Evolutionary conservation across 2,797 vertebrate genomes (phyloP), one percentile per base, ranked within the genome.

Genomic region (Diplodus sargus): DNA sequence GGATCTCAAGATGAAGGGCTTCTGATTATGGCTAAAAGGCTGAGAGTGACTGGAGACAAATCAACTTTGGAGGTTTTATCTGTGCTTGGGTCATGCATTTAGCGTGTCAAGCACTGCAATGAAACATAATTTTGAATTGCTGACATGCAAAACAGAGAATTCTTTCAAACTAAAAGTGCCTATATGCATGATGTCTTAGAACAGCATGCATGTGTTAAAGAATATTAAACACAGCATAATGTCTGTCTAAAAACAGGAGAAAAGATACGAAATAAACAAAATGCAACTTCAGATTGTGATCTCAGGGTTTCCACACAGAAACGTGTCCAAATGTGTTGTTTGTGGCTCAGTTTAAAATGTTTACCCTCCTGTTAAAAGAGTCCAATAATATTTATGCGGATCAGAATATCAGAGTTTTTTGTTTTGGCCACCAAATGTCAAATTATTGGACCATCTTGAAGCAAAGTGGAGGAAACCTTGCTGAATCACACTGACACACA

Each of bases 401-500:
- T 61, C 20, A 57, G 11, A 34, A 6, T 16, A 12, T 68, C 12
- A 64, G 16, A 53, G 17, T 11, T 39, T 56, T 47, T 54, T 5
- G 17, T 58, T 72, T 51, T 42, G 2, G 15, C 43, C 28, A 22
- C 5, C 2, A 66, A 13, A 53, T 25, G 45, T 62, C 34, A 45
- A 59, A 48, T 72, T 47, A 39, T 62, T 34, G 16, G n/a, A 13
- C 9, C 1, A n/a, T 18, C 0, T 43, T 53, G 5, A 17, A 58
- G 47, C 18, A 53, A 11, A 23, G 4, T 49, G 45, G 14, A 65
- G 71, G 49, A 84, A 61, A 76, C 71, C 42, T 62, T 72, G 62
- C 39, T 25, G 39, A 43, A 11, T 51, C 56, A 58, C 5, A 45
- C 60, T 64, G 25, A 72, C 60, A 78, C 51, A 87, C 3, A 77